These are phyloP conservation scores for Acrobasis suavella DNA, from an alignment of 2,888 invertebrate species.

Conservation along the genomic window DNA sequence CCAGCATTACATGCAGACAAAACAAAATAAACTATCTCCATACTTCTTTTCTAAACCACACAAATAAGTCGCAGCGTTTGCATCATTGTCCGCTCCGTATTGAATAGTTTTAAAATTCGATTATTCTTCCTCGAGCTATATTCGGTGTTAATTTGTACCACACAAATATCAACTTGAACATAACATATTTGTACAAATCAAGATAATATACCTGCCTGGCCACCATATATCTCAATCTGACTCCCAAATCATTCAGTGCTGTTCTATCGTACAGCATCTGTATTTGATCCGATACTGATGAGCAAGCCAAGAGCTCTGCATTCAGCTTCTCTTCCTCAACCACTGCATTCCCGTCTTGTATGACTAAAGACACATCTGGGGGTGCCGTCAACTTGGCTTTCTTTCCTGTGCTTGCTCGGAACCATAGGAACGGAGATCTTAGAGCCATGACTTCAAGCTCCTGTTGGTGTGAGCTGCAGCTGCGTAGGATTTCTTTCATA, in stretches of 20 bases:
- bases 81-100: too few species aligned
- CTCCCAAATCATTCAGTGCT: constrained; percentile 87
- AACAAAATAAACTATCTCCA: too few species aligned
- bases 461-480: constrained; percentile 81
- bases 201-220: constrained; percentile 82
- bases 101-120: too few species aligned
- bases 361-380: constrained; percentile 35
- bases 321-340: constrained; percentile 69
- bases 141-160: too few species aligned
- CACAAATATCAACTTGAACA: too few species aligned
- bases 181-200: constrained; percentile 7
- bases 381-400: constrained; percentile 43
- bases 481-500: constrained; percentile 79
- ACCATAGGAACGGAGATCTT: constrained; percentile 88
- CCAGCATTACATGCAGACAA: too few species aligned
- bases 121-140: too few species aligned
- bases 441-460: constrained; percentile 84
- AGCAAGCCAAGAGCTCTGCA: constrained; percentile 70
- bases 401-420: constrained; percentile 73
- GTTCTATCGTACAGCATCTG: constrained; percentile 82
- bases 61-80: too few species aligned
- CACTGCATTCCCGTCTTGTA: constrained; percentile 72
- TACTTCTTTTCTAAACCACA: too few species aligned
- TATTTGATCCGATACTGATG: constrained; percentile 86
- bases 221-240: constrained; percentile 88